phyloP scores from a whole-genome alignment of 2,888 invertebrate species.

The Andrena hattorfiana region DNA sequence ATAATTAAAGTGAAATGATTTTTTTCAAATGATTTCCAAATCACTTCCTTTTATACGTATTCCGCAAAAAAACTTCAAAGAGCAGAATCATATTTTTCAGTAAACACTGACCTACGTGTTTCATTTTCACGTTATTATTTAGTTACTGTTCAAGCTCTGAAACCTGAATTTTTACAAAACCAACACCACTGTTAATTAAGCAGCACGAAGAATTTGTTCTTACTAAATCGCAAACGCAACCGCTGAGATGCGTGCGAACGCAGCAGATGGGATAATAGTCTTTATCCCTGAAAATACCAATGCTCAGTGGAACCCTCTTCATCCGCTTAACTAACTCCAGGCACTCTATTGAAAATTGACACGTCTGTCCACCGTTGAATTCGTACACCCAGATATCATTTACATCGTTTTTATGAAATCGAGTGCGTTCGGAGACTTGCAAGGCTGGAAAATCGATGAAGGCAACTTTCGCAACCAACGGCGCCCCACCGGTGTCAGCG shows the following conservation, averaged over 20 bases:
- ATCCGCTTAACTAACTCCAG: constrained; percentile 54
- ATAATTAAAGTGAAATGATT: too few relatives aligned
- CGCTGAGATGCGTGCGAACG: constrained; percentile 54
- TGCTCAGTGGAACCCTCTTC: constrained; percentile 54
- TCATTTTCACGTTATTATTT: too few relatives aligned
- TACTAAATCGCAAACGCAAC: constrained; percentile 73
- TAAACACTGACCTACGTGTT: too few relatives aligned
- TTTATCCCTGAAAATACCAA: constrained; percentile 63
- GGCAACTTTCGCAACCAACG: constrained; percentile 50
- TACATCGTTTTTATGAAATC: constrained; percentile 20
- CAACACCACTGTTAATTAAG: too few relatives aligned
- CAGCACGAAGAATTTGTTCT: constrained; percentile 13
- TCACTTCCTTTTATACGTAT: too few relatives aligned
- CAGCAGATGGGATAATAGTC: constrained; percentile 71
- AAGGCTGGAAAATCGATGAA: constrained; percentile 63
- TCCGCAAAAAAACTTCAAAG: too few relatives aligned
- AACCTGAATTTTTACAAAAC: too few relatives aligned
- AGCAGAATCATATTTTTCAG: too few relatives aligned
- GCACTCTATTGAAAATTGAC: constrained; percentile 59
- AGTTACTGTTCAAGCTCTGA: too few relatives aligned
- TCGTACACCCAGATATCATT: constrained; percentile 27
- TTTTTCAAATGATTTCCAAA: too few relatives aligned
- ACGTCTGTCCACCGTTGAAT: constrained; percentile 61
- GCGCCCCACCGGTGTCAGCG: constrained; percentile 56
- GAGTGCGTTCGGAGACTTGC: constrained; percentile 26